Percentiles rank a stretch among this genome's conserved stretches.
Evolutionary conservation across 2,113 vertebrate species (phyloP).

Genomic region (Dromaius novaehollandiae): DNA sequence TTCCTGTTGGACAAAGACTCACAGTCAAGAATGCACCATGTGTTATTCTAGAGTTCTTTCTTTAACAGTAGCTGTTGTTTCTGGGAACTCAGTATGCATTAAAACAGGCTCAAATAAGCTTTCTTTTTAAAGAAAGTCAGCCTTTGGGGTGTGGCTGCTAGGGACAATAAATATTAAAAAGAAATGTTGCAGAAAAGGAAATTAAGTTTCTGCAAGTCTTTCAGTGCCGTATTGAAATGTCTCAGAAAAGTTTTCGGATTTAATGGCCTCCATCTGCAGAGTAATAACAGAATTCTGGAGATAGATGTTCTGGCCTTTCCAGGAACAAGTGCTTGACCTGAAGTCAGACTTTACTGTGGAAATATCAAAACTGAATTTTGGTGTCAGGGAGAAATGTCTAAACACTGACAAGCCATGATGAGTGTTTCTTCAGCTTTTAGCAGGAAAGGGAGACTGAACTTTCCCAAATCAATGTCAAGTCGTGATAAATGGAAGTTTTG

Average conservation of each 20-base stretch:
- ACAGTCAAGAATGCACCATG: neutral
- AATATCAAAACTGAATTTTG: neutral
- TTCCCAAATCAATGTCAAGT: neutral
- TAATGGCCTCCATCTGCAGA: constrained; percentile 47
- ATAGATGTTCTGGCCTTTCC: constrained; percentile 19
- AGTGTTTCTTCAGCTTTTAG: constrained; percentile 8
- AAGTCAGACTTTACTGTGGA: constrained; percentile 8
- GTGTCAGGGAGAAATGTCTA: neutral
- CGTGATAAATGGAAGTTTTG: neutral
- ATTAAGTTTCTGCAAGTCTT: neutral
- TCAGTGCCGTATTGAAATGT: neutral
- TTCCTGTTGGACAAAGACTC: neutral
- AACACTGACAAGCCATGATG: neutral
- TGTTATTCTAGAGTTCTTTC: neutral
- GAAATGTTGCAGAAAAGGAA: constrained; percentile 25
- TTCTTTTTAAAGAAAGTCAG: constrained; percentile 10
- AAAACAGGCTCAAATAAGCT: neutral
- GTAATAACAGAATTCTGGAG: constrained; percentile 32
- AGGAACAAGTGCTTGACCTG: constrained; percentile 27
- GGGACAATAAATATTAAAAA: constrained; percentile 19
- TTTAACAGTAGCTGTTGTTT: neutral
- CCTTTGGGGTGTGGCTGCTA: neutral
- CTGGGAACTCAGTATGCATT: neutral
- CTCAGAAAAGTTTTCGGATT: constrained; percentile 28
- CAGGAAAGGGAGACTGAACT: neutral